Conservation (phyloP, 2,888 invertebrate species). For the Laothoe populi region DNA sequence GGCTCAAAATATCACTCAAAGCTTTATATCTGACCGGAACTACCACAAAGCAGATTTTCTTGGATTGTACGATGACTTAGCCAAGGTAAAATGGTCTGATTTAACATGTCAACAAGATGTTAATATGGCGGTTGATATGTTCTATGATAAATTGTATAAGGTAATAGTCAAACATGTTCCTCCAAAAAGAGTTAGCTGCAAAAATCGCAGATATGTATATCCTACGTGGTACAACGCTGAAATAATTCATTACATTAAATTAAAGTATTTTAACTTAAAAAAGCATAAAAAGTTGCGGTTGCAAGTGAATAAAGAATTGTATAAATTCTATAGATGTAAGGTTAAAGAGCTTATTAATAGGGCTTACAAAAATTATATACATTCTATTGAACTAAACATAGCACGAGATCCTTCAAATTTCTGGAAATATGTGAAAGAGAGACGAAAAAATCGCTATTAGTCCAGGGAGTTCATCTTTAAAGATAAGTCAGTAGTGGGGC, state of each 20-base stretch:
- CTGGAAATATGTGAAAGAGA: too few relatives aligned
- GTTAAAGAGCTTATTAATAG: too few relatives aligned
- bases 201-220: background rate
- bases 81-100: background rate
- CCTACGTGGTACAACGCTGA: background rate
- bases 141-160: background rate
- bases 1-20: background rate
- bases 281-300: too few relatives aligned
- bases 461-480: too few relatives aligned
- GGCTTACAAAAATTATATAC: background rate
- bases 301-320: too few relatives aligned
- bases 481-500: too few relatives aligned
- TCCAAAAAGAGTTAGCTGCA: too few relatives aligned
- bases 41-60: background rate
- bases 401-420: too few relatives aligned
- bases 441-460: too few relatives aligned
- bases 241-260: background rate
- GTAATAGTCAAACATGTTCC: too few relatives aligned
- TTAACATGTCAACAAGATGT: background rate
- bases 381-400: too few relatives aligned
- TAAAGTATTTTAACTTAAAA: slow-evolving; percentile 1
- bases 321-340: too few relatives aligned
- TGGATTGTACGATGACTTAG: background rate
- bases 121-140: background rate
- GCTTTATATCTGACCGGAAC: background rate